These are phyloP conservation scores for Gymnarchus niloticus DNA, from an alignment of 2,113 vertebrate genomes.

Conservation along the genomic window DNA sequence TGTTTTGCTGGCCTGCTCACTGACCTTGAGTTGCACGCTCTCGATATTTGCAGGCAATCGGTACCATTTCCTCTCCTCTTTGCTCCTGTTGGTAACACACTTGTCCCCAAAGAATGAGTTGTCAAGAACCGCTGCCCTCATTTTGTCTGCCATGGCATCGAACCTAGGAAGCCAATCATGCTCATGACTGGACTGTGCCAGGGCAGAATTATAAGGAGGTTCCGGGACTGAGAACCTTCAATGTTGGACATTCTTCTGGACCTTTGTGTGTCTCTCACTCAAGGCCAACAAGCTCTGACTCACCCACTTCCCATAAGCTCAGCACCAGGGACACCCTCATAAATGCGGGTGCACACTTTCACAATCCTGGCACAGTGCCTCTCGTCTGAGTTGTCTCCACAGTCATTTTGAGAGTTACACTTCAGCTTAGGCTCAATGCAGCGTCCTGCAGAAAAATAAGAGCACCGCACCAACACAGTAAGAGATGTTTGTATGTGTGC, in stretches of 20 bases:
- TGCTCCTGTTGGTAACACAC: conserved; percentile 62
- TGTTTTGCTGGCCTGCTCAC: neutral
- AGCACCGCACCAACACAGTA: too few relatives aligned
- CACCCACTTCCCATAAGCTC: conserved; percentile 76
- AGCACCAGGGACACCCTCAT: conserved; percentile 61
- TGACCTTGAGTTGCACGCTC: conserved; percentile 72
- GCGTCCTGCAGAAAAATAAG: conserved; percentile 60
- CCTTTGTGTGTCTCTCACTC: neutral
- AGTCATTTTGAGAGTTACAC: conserved; percentile 89
- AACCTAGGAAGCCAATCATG: conserved; percentile 58
- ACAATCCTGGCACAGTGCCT: conserved; percentile 59
- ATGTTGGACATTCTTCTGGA: neutral
- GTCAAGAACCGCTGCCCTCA: conserved; percentile 71
- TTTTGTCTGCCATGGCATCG: conserved; percentile 70
- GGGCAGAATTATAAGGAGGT: neutral
- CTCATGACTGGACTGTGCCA: neutral
- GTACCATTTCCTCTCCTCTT: conserved; percentile 56
- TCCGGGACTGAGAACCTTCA: neutral
- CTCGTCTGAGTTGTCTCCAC: conserved; percentile 87
- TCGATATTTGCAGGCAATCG: conserved; percentile 76
- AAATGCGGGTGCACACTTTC: conserved; percentile 53
- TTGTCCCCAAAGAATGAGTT: conserved; percentile 75
- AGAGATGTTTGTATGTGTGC: neutral
- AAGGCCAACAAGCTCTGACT: conserved; percentile 23
- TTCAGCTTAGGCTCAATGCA: conserved; percentile 70